Conservation (phyloP, 2,797 vertebrate genomes). For the Anguilla megastoma region DNA sequence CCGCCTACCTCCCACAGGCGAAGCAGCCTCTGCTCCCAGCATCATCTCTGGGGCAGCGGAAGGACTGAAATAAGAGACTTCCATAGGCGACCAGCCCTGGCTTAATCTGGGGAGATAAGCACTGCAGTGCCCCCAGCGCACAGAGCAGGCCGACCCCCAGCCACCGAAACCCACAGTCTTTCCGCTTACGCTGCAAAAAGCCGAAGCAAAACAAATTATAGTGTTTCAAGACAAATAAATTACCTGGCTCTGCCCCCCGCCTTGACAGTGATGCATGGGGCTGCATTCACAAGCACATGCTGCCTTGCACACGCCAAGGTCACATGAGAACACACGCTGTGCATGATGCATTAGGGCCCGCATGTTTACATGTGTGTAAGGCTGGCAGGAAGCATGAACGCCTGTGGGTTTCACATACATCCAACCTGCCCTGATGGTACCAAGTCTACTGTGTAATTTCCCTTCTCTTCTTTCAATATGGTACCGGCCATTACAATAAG, state of each 20-base stretch:
- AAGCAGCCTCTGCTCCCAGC: background rate
- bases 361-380: background rate
- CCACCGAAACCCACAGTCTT: slow-evolving; percentile 34
- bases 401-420: background rate
- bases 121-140: background rate
- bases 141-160: background rate
- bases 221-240: slow-evolving; percentile 70
- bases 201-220: slow-evolving; percentile 61
- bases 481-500: background rate
- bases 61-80: background rate
- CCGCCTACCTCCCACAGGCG: slow-evolving; percentile 22
- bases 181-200: slow-evolving; percentile 57
- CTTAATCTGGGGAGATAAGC: background rate
- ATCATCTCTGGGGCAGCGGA: background rate
- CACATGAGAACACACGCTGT: slow-evolving; percentile 47
- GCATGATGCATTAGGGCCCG: slow-evolving; percentile 44
- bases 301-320: slow-evolving; percentile 65
- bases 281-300: slow-evolving; percentile 56
- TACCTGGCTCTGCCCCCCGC: slow-evolving; percentile 60
- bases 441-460: slow-evolving; percentile 1
- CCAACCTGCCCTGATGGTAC: background rate
- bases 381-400: background rate
- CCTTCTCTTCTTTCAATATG: background rate
- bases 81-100: background rate
- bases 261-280: slow-evolving; percentile 72